These are phyloP conservation scores for Siderastrea radians DNA, from an alignment of 92 coral and sea anemone species.

Conservation along the genomic window DNA sequence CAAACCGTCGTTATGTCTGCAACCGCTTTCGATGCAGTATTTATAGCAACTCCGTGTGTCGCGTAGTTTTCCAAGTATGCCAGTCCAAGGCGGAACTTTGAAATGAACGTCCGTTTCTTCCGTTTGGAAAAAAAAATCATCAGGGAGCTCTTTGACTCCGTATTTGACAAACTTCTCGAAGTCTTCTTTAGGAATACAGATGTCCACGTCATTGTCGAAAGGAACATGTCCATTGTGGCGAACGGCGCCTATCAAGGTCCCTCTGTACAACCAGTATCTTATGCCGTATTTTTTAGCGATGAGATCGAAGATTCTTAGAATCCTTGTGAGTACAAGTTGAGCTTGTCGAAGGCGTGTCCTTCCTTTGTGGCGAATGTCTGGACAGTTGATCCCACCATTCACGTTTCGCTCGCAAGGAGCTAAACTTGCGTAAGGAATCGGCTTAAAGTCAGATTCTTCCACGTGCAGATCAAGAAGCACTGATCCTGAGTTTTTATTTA, in stretches of 20 bases:
- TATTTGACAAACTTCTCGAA: conserved; percentile 27
- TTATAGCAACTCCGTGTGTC: conserved; percentile 49
- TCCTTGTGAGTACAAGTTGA: conserved; percentile 60
- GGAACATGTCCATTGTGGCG: conserved; percentile 57
- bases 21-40: background rate
- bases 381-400: conserved; percentile 33
- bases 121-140: conserved; percentile 58
- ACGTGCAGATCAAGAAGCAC: background rate
- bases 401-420: conserved; percentile 9
- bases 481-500: background rate
- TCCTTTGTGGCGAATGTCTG: conserved; percentile 41
- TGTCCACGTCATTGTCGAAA: conserved; percentile 55
- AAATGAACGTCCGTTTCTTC: conserved; percentile 49
- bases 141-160: conserved; percentile 40
- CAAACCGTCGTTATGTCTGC: conserved; percentile 47
- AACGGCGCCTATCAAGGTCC: conserved; percentile 59
- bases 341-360: conserved; percentile 34
- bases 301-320: conserved; percentile 44
- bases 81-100: conserved; percentile 14
- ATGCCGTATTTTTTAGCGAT: conserved; percentile 43
- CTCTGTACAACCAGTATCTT: conserved; percentile 51
- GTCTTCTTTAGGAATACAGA: conserved; percentile 34
- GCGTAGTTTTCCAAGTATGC: conserved; percentile 48
- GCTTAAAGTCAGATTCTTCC: background rate
- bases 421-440: conserved; percentile 17